phyloP scores from a whole-genome alignment of 37 sponge, comb jelly and placozoan genomes.

The Ephydatia muelleri region DNA sequence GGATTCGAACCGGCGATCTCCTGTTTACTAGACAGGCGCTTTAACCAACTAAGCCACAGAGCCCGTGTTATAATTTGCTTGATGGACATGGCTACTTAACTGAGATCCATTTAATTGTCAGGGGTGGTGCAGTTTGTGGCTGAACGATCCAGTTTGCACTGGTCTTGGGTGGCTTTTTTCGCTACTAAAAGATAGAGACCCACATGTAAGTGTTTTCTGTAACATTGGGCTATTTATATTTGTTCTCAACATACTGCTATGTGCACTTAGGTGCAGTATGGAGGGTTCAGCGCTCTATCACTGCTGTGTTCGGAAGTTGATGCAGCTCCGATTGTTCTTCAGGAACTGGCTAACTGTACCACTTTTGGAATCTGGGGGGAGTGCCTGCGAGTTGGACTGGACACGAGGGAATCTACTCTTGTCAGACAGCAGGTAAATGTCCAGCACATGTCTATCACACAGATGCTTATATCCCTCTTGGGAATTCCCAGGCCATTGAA shows the following conservation, averaged over 20 bases:
- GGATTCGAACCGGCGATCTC: slow-evolving; percentile 86
- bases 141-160: slow-evolving; percentile 12
- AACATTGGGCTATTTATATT: background rate
- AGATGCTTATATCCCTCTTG: background rate
- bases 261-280: slow-evolving; percentile 38
- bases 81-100: too few relatives aligned
- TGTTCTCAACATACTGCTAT: background rate
- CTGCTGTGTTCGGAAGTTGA: slow-evolving; percentile 9
- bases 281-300: slow-evolving; percentile 47
- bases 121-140: slow-evolving; percentile 48
- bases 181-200: slow-evolving; percentile 42
- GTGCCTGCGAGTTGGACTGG: slow-evolving; percentile 36
- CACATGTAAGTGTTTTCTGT: slow-evolving; percentile 18
- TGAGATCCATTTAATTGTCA: slow-evolving; percentile 3
- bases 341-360: slow-evolving; percentile 1
- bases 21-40: slow-evolving; percentile 92
- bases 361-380: slow-evolving; percentile 60
- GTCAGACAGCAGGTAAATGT: slow-evolving; percentile 60
- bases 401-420: slow-evolving; percentile 4
- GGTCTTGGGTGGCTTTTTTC: slow-evolving; percentile 38
- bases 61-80: slow-evolving; percentile 35
- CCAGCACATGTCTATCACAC: background rate
- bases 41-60: slow-evolving; percentile 91
- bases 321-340: slow-evolving; percentile 11
- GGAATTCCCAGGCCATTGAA: slow-evolving; percentile 28